These are phyloP conservation scores for Neopelma chrysocephalum DNA, from an alignment of 2,797 vertebrate genomes.

Conservation along the genomic window DNA sequence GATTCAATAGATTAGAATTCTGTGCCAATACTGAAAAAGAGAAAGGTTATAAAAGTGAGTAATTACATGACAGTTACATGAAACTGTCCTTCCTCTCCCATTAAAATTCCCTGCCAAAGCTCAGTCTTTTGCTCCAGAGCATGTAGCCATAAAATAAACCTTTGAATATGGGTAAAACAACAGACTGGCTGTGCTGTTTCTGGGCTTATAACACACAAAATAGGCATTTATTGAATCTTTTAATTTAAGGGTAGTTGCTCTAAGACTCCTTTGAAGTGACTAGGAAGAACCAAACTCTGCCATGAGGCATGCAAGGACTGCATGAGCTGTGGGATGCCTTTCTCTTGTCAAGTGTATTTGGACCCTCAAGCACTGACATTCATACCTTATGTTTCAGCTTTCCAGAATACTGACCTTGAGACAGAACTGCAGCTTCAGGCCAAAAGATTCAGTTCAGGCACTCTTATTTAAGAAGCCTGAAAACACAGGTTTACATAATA, in stretches of 20 bases:
- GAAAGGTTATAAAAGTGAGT: background rate
- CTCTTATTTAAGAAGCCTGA: background rate
- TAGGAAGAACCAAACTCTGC: background rate
- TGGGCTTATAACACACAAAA: background rate
- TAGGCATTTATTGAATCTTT: background rate
- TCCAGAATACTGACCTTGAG: slow-evolving; percentile 22
- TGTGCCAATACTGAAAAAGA: background rate
- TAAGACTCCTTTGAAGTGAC: background rate
- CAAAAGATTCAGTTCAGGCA: background rate
- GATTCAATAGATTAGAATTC: background rate
- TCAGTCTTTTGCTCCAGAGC: background rate
- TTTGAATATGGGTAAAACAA: background rate
- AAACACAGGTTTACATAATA: background rate
- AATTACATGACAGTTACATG: background rate
- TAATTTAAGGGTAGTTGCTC: background rate
- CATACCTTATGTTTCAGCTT: slow-evolving; percentile 6
- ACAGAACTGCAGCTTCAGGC: background rate
- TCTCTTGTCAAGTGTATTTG: background rate
- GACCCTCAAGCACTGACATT: background rate
- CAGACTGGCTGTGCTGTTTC: background rate
- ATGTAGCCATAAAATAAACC: background rate
- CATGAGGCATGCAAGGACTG: background rate
- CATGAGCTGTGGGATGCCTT: background rate
- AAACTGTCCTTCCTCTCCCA: background rate
- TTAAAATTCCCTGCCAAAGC: background rate